Evolutionary conservation across 2,113 vertebrate species (phyloP), one percentile per base, ranked within the genome.

Genomic region (Solea senegalensis): DNA sequence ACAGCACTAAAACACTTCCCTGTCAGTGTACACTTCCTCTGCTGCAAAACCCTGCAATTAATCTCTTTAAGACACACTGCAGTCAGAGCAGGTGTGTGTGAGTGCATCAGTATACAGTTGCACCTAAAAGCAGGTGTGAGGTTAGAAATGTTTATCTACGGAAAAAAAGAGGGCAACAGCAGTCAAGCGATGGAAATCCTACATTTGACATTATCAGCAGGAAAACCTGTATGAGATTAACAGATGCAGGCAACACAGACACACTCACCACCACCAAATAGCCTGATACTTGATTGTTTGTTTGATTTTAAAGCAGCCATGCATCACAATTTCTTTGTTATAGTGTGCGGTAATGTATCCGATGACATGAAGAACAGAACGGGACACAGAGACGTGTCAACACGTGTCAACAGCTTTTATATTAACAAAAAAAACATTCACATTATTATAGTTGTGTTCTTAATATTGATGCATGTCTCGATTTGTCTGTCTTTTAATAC

Each of bases 391-490:
- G 43, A 21, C 13, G 26, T 26, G 16, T 44, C 21, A 21, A 49
- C 74, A 60, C n/a, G n/a, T n/a, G n/a, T n/a, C n/a, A n/a, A n/a
- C 62, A 59, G 49, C 66, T 16, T 21, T 21, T 21, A 21, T 21
- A 21, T 21, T 21, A 21, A 21, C 21, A 56, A 53, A 41, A 69
- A 67, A 39, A 69, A 69, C 46, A 51, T 21, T 21, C 7, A 59
- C 39, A 40, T 28, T 69, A 9, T 62, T 59, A 51, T 1, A 21
- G 28, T 43, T 28, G 26, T 59, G 15, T 48, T 21, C 12, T 78
- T 76, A 73, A 70, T 65, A 82, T 82, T 78, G 53, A 86, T 63
- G 40, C 75, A 75, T 58, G 3, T 54, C 64, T 48, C 12, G 41
- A 48, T 54, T 54, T 41, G 0, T 73, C 48, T 52, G 21, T 74